Conservation (phyloP, 2,888 invertebrate genomes). For the Hyposoter dolosus region DNA sequence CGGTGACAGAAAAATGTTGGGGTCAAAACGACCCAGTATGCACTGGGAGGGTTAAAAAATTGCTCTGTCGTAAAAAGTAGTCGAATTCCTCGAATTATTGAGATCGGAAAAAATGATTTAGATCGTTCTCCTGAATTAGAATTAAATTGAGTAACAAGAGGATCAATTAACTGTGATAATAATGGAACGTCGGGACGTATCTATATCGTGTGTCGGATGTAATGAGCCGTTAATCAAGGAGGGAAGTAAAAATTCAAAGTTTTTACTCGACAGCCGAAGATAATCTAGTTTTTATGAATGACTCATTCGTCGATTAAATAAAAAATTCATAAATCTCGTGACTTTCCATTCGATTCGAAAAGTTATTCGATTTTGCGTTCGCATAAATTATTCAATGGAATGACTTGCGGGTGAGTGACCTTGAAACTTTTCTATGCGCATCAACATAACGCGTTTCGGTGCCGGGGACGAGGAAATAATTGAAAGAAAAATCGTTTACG, state of each 20-base stretch:
- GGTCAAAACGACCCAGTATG: too few species aligned
- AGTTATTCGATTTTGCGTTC: not conserved
- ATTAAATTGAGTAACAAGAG: conserved; percentile 70
- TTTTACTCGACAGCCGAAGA: conserved; percentile 9
- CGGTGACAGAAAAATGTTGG: too few species aligned
- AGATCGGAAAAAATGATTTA: not conserved
- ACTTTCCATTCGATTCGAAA: not conserved
- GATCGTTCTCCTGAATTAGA: conserved; percentile 55
- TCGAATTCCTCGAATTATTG: not conserved
- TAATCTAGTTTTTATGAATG: not conserved
- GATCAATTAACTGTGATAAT: conserved; percentile 62
- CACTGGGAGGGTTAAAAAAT: not conserved
- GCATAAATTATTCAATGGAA: not conserved
- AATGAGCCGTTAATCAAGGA: conserved; percentile 59
- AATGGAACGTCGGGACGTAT: conserved; percentile 40
- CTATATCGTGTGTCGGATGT: conserved; percentile 62
- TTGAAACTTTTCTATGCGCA: conserved; percentile 6
- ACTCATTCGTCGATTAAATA: not conserved
- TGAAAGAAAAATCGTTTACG: not conserved
- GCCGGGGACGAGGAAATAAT: not conserved
- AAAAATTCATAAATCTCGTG: conserved; percentile 3
- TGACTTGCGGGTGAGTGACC: not conserved
- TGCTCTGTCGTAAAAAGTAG: not conserved
- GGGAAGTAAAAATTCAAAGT: conserved; percentile 43
- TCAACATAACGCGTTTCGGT: not conserved